These are phyloP conservation scores for Protonemura montana DNA, from an alignment of 2,888 invertebrate species.

Conservation along the genomic window DNA sequence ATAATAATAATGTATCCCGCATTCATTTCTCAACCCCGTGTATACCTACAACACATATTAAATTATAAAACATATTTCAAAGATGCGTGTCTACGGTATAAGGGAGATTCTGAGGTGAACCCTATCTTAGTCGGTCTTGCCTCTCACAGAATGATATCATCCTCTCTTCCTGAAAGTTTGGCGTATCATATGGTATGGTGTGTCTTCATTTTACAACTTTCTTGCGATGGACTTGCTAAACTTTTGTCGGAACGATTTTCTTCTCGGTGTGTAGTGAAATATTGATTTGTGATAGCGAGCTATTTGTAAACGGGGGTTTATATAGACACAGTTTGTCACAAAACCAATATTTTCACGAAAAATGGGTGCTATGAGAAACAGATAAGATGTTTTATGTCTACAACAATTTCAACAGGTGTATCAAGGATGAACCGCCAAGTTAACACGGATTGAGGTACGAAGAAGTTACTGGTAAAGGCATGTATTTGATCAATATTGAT, in stretches of 20 bases:
- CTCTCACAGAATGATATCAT: background rate
- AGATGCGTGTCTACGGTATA: background rate
- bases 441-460: background rate
- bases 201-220: background rate
- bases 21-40: background rate
- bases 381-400: background rate
- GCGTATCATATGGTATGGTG: background rate
- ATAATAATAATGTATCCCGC: background rate
- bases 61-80: slow-evolving; percentile 12
- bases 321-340: background rate
- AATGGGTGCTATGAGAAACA: background rate
- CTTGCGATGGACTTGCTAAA: background rate
- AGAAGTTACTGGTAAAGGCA: background rate
- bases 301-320: background rate
- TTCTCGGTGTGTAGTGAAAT: background rate
- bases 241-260: background rate
- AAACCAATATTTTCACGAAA: background rate
- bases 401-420: background rate
- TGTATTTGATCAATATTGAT: background rate
- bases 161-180: background rate
- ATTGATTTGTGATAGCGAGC: background rate
- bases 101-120: background rate
- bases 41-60: background rate
- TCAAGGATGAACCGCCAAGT: background rate
- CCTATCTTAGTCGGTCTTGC: background rate